Conservation (phyloP, 2,113 vertebrate species). For the Poecile atricapillus region DNA sequence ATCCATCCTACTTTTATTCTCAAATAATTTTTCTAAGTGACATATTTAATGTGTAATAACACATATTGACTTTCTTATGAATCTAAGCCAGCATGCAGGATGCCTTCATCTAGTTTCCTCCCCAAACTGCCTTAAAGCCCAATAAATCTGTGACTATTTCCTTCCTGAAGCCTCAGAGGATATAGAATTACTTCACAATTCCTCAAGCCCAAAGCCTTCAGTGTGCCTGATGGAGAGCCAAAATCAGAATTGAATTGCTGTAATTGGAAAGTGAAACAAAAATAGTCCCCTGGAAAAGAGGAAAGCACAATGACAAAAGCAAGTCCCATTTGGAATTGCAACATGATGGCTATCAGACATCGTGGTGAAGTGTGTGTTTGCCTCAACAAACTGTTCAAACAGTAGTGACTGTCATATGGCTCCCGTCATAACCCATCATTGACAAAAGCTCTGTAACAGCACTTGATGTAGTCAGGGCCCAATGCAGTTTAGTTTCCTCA, state of each 20-base stretch:
- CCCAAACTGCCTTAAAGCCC: slow-evolving; percentile 5
- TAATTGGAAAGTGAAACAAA: slow-evolving; percentile 29
- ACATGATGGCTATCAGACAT: background rate
- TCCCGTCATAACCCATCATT: background rate
- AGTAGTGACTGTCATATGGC: background rate
- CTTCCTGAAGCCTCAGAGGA: slow-evolving; percentile 34
- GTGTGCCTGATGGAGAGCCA: slow-evolving; percentile 29
- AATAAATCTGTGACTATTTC: slow-evolving; percentile 61
- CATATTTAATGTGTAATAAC: slow-evolving; percentile 22
- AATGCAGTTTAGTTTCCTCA: background rate
- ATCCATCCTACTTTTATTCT: background rate
- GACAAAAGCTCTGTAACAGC: background rate
- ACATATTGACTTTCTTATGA: slow-evolving; percentile 8
- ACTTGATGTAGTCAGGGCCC: background rate
- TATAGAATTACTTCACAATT: slow-evolving; percentile 60
- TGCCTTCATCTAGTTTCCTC: slow-evolving; percentile 41
- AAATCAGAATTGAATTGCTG: slow-evolving; percentile 16
- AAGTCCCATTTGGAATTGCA: background rate
- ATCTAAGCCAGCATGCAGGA: slow-evolving; percentile 29
- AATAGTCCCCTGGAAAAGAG: slow-evolving; percentile 8
- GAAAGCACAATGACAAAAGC: background rate
- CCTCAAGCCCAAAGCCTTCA: background rate
- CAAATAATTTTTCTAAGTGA: slow-evolving; percentile 12
- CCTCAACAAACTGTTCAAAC: slow-evolving; percentile 1
- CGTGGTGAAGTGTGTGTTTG: background rate